These are phyloP conservation scores for Fratercula arctica DNA, from an alignment of 2,797 vertebrate genomes.

Conservation along the genomic window DNA sequence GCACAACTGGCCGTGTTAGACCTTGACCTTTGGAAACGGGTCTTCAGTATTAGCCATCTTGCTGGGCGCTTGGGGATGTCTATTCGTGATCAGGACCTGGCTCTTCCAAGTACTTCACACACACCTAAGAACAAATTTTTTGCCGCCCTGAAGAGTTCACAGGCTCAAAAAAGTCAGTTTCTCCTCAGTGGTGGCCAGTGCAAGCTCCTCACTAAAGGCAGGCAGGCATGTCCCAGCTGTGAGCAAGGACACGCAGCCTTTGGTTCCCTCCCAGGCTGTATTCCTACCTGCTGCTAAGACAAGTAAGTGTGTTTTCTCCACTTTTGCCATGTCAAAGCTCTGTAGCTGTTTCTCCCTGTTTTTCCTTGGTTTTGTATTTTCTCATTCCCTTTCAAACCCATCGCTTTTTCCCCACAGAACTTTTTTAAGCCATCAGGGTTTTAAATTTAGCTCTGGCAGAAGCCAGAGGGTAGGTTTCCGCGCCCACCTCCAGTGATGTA, in stretches of 20 bases:
- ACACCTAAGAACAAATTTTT: not conserved
- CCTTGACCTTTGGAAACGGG: not conserved
- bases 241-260: not conserved
- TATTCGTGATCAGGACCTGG: not conserved
- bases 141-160: not conserved
- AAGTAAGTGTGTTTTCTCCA: not conserved
- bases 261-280: not conserved
- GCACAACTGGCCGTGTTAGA: not conserved
- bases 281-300: not conserved
- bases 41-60: not conserved
- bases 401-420: not conserved
- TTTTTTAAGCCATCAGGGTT: not conserved
- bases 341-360: not conserved
- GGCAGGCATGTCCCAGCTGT: not conserved
- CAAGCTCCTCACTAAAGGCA: not conserved
- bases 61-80: not conserved
- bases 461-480: not conserved
- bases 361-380: not conserved
- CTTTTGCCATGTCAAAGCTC: not conserved
- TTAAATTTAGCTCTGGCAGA: conserved; percentile 30
- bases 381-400: not conserved
- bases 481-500: not conserved
- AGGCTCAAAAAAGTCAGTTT: not conserved
- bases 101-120: not conserved
- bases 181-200: not conserved